Evolutionary conservation across 2,113 vertebrate genomes (phyloP), one percentile per base, ranked within the genome.

Genomic region (Heterotis niloticus): DNA sequence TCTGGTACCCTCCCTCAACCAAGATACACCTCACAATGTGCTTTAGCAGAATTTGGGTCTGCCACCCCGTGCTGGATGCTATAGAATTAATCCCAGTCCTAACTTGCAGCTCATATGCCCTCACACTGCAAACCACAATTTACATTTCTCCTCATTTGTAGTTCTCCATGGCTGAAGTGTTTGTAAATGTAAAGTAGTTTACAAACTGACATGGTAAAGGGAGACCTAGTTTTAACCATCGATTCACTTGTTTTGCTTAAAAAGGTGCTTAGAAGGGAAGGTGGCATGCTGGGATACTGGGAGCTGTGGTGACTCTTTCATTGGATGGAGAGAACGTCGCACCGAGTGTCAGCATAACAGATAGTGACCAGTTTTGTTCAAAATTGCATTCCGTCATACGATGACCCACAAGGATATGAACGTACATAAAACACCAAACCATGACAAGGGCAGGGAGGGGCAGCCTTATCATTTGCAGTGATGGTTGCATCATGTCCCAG

Each of bases 101-200:
- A 74, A 75, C 75, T 34, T 51, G n/a, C 75, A 74, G 75, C 51
- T 70, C 54, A 64, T 64, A 76, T 7, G 66, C 28, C 62, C 52
- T 54, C 10, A 34, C 20, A 62, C 78, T 23, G 51, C 67, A 71
- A 66, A 71, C 71, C 65, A 14, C 57, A 64, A 24, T 81, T 65
- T 77, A 77, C 62, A 72, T 77, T 81, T 77, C 59, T 75, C 57
- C 28, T 81, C 70, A 75, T 81, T 77, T 77, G 59, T 56, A 60
- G 57, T 14, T 44, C 60, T 81, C 75, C 80, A 72, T 77, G 75
- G 80, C 77, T 81, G 77, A 81, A 80, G 56, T 81, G 74, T 81
- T 76, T 77, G 77, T 81, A 68, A 81, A 81, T 77, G 77, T 81
- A 81, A 81, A 81, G 80, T 77, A 77, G 80, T 81, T 81, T 77